phyloP scores from a whole-genome alignment of 2,113 vertebrate genomes.

The Megaptera novaeangliae region DNA sequence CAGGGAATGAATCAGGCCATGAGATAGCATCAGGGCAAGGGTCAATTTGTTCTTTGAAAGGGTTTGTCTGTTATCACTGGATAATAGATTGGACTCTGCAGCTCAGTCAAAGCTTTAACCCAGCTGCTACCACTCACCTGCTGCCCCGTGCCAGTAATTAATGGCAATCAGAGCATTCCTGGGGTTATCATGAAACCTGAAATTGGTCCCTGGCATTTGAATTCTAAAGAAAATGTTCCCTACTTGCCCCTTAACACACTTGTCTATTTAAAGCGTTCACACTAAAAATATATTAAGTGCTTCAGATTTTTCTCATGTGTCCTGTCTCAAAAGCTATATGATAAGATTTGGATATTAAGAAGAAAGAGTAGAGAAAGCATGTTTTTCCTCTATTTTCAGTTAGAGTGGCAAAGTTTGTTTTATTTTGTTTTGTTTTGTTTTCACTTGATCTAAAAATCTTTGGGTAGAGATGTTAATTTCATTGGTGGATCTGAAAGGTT shows the following conservation, averaged over 20 bases:
- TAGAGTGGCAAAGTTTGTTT: neutral
- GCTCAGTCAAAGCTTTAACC: neutral
- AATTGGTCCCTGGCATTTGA: neutral
- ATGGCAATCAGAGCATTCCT: neutral
- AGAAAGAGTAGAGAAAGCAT: neutral
- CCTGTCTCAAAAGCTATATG: neutral
- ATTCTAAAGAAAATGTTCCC: neutral
- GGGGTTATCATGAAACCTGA: neutral
- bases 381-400: neutral
- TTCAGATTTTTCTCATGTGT: neutral
- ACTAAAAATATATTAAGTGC: neutral
- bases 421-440: neutral
- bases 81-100: neutral
- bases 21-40: neutral
- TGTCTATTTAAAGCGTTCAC: neutral
- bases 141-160: neutral
- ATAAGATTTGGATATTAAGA: neutral
- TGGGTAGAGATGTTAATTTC: neutral
- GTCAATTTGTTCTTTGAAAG: constrained; percentile 9
- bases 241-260: neutral
- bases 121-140: neutral
- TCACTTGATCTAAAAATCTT: neutral
- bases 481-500: neutral
- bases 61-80: neutral
- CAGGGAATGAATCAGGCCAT: neutral